Evolutionary conservation across 2,888 invertebrate species (phyloP).

Genomic region (Chrysodeixis includens): DNA sequence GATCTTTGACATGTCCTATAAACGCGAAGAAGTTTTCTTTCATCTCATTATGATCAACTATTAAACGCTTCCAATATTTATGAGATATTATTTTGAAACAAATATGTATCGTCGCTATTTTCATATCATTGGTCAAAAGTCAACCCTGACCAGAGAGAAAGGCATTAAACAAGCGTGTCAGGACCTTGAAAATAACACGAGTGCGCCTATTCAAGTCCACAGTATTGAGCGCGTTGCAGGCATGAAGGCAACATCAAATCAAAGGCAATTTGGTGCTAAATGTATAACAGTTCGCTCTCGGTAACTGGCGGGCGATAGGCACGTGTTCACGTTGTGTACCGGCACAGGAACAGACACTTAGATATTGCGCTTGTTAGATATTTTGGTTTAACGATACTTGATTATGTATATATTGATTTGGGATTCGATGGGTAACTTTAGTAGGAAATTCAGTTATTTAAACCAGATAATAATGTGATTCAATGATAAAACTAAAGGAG

Average conservation of each 20-base stretch:
- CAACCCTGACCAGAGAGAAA: constrained; percentile 61
- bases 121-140: constrained; percentile 23
- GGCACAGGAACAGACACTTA: not conserved
- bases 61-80: not conserved
- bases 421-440: not conserved
- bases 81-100: not conserved
- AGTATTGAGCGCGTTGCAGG: constrained; percentile 57
- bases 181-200: constrained; percentile 73
- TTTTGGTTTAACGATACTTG: not conserved
- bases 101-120: not conserved
- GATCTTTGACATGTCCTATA: not conserved
- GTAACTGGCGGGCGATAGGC: constrained; percentile 11
- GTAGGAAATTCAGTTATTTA: no score
- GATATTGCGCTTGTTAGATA: not conserved
- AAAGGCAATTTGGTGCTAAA: constrained; percentile 39
- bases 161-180: constrained; percentile 65
- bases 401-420: not conserved
- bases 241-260: constrained; percentile 47
- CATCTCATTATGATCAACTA: not conserved
- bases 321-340: not conserved
- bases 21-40: no score
- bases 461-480: no score
- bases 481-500: no score
- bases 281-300: constrained; percentile 21
- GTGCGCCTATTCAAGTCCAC: constrained; percentile 65